phyloP scores from a whole-genome alignment of 2,888 invertebrate species.

The Drosophila bunnanda region DNA sequence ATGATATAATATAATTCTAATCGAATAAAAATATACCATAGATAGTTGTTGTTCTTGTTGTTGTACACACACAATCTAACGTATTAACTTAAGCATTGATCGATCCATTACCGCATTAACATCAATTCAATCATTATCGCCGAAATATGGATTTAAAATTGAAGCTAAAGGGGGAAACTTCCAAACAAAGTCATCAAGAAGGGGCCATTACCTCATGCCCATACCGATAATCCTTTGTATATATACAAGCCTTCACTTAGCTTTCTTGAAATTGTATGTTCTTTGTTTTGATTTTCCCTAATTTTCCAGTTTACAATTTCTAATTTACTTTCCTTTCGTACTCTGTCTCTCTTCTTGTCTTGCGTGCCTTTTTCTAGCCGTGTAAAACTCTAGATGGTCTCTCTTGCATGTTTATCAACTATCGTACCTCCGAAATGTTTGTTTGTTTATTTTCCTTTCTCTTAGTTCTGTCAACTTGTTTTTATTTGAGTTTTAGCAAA shows the following conservation, averaged over 20 bases:
- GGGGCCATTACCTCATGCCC: conserved; percentile 12
- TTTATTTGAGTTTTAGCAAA: conserved; percentile 15
- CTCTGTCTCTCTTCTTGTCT: conserved; percentile 56
- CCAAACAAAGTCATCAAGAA: not conserved
- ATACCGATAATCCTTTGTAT: conserved; percentile 19
- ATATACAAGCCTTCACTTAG: conserved; percentile 29
- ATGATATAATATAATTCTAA: conserved; percentile 54
- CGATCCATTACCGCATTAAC: not conserved
- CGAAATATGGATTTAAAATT: not conserved
- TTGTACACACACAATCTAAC: conserved; percentile 67
- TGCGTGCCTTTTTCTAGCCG: conserved; percentile 71
- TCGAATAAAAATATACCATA: conserved; percentile 69
- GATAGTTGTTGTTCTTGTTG: conserved; percentile 82
- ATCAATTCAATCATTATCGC: not conserved
- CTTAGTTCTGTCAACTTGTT: not conserved
- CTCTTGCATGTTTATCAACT: conserved; percentile 64
- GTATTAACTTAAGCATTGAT: conserved; percentile 24
- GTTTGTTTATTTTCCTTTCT: conserved; percentile 14
- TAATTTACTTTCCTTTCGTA: conserved; percentile 25
- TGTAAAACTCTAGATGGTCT: conserved; percentile 70
- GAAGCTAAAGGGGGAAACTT: not conserved
- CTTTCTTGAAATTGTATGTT: conserved; percentile 44
- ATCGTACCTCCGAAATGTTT: conserved; percentile 29
- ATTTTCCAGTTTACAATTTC: conserved; percentile 8
- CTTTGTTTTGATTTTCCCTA: conserved; percentile 15